Conservation (phyloP, 2,888 invertebrate genomes). For the Clepsis dumicolana region DNA sequence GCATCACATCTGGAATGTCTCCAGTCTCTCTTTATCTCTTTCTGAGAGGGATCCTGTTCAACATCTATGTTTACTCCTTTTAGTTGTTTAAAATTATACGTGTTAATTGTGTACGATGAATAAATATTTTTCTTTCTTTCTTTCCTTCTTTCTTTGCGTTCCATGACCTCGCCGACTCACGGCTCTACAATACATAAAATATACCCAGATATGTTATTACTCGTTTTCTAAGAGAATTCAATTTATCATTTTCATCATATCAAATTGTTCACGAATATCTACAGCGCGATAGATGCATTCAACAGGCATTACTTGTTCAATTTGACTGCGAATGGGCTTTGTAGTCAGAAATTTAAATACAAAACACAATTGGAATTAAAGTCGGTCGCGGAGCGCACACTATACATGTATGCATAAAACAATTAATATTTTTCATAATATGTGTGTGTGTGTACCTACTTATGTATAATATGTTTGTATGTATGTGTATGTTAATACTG, state of each 20-base stretch:
- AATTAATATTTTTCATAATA: not conserved
- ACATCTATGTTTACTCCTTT: too few species aligned
- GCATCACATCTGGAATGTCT: too few species aligned
- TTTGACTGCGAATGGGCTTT: conserved; percentile 4
- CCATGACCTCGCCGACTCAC: too few species aligned
- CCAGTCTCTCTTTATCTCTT: too few species aligned
- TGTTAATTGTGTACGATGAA: too few species aligned
- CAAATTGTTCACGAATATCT: not conserved
- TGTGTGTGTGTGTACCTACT: not conserved
- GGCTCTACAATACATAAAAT: too few species aligned
- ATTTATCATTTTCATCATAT: not conserved
- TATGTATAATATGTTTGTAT: not conserved
- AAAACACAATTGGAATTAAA: not conserved
- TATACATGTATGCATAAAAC: not conserved
- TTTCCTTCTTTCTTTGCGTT: too few species aligned
- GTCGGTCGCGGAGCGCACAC: not conserved
- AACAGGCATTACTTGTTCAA: conserved; percentile 4
- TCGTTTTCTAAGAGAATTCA: not conserved
- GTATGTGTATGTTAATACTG: too few species aligned
- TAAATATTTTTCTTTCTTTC: too few species aligned
- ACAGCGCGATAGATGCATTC: not conserved
- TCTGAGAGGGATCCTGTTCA: too few species aligned
- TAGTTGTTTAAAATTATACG: too few species aligned
- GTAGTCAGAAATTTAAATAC: conserved; percentile 12
- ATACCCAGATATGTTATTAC: too few species aligned